Evolutionary conservation across 2,888 invertebrate species (phyloP), one percentile per base, ranked within the genome.

Genomic region (Thecophora atra): DNA sequence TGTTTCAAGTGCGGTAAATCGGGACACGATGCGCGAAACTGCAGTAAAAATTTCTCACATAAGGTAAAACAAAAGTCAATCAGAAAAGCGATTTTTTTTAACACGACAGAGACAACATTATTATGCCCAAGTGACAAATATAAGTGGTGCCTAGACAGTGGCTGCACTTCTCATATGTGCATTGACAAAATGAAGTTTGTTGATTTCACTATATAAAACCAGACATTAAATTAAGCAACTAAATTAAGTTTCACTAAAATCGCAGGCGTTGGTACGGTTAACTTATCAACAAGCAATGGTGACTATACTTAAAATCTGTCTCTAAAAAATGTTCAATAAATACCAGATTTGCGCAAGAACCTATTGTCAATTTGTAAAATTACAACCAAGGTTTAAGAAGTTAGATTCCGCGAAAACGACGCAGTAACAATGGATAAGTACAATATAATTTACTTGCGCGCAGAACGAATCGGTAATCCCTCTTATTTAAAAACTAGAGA

Each of bases 351-450:
- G 3, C 72, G 73, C 7, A 72, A 75, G 44, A 78, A 76, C 70
- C 70, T 76, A 17, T 60, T 77, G 28, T 77, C 74, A 2, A 70
- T 76, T 8, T 73, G 74, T 8, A 77, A 76, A 72, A 74, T 74
- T 24, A 76, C 72, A 8, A 11, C 6, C 37, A 37, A 37, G 37
- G 37, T 6, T 11, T 37, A 37, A 1, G 37, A 37, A 37, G 37
- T 37, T 6, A 6, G 37, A 8, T 37, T 37, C 11, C 37, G 37
- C 6, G 37, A 37, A 37, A 37, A 37, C 2, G 11, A 37, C 11
- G 37, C 37, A 8, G 11, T 2, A 37, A 11, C 11, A 37, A 37
- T 37, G 7, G 37, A 37, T 37, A 37, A 37, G 11, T 8, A 37
- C 37, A 6, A 37, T 8, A 37, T 8, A 8, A 11, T 37, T 8